Base-by-base conservation (phyloP, 2,888 invertebrate species). In the Chrysopilus asiliformis region DNA sequence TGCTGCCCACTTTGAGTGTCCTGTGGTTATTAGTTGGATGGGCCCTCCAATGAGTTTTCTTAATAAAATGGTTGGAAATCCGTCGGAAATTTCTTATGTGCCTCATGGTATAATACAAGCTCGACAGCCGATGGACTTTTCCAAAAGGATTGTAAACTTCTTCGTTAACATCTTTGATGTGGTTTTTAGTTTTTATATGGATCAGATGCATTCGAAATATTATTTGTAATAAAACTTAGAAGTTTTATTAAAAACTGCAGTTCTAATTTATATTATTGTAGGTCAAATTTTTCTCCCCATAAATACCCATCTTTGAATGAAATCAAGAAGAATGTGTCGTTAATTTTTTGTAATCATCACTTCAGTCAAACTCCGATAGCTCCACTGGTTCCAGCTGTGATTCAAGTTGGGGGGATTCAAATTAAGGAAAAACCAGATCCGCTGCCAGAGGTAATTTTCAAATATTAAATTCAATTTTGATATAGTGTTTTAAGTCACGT, bases 311-410 rank as follows among this genome's bases (percentile, higher is more conserved):
- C 44, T 3, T 43, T 32, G 10, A 32, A 50, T 2, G 55, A 63
- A 25, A 34, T 64, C 3, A 53, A 58, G 34, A 53, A 48, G 15
- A 58, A 55, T 19, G 49, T 61, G 3, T 58, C 63, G 5, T 40
- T 67, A 12, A 45, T 60, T 2, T 41, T 68, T 17, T 41, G 56
- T 0, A 66, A 66, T 47, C 51, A 56, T 10, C 65, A 67, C 47
- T 53, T 56, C 38, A 51, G 52, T 19, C 37, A 64, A 13, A 52
- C 56, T 15, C 52, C 53, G 1, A 48, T 57, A 1, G 49, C 53
- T 20, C 39, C 42, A 3, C 28, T 36, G 22, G 26, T 39, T 25
- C 43, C 40, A 4, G 44, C 43, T 18, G 40, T 44, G 40, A 38
- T 44, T 14, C 37, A 36, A 18, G 40, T 45, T 14, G 45, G 40